Percentiles rank a stretch among this genome's conserved stretches.
phyloP scores from a whole-genome alignment of 2,888 invertebrate species.

The Pteria penguin region DNA sequence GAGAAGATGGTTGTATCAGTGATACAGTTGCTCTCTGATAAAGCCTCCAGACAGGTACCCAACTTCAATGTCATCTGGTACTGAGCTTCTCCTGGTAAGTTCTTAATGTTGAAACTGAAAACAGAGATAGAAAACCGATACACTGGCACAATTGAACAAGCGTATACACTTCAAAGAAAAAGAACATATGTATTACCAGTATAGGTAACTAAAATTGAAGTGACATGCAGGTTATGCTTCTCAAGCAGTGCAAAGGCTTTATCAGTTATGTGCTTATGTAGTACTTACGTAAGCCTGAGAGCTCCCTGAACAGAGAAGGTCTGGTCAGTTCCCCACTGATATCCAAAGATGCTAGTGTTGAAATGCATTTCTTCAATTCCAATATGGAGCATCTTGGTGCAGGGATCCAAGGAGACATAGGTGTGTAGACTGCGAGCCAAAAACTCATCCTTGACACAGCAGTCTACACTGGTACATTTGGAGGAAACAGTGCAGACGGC shows the following conservation, averaged over 20 bases:
- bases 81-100: neutral
- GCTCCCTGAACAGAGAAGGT: constrained; percentile 28
- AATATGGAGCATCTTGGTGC: constrained; percentile 37
- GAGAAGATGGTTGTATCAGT: constrained; percentile 25
- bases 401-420: constrained; percentile 47
- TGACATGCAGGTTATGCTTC: too few species aligned
- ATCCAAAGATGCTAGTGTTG: constrained; percentile 41
- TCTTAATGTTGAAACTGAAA: neutral
- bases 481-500: neutral
- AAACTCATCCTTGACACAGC: constrained; percentile 44
- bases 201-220: too few species aligned
- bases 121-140: too few species aligned
- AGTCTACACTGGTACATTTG: constrained; percentile 43
- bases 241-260: too few species aligned
- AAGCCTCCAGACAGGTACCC: constrained; percentile 33
- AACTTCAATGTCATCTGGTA: constrained; percentile 33
- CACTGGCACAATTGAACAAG: too few species aligned
- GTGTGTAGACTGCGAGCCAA: constrained; percentile 44
- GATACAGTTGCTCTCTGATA: constrained; percentile 19
- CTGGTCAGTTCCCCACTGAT: constrained; percentile 41
- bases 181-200: too few species aligned
- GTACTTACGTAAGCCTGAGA: constrained; percentile 18
- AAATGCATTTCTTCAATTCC: constrained; percentile 45
- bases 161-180: too few species aligned
- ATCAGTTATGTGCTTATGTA: too few species aligned